A percentile compares a stretch with the other conserved stretches of the same genome.
Evolutionary conservation across 2,888 invertebrate species (phyloP).

Genomic region (Drosophila hamatofila): DNA sequence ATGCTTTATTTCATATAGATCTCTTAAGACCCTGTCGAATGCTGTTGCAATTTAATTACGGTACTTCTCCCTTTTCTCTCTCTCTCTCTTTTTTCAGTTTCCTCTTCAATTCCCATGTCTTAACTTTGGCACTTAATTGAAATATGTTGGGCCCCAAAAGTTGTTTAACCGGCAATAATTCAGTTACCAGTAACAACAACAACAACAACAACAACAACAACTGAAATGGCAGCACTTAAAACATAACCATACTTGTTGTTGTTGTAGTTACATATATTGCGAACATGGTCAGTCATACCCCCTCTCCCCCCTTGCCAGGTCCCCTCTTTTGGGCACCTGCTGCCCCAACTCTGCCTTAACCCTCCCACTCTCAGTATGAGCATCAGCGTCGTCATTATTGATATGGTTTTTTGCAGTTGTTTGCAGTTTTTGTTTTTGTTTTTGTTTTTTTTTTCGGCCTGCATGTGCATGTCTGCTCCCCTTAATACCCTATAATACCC

Average conservation of each 20-base stretch:
- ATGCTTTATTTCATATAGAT: background rate
- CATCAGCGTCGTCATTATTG: conserved; percentile 71
- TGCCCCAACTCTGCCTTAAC: background rate
- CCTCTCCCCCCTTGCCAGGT: background rate
- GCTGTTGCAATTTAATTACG: conserved; percentile 37
- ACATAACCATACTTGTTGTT: conserved; percentile 29
- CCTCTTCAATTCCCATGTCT: conserved; percentile 51
- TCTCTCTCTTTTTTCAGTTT: background rate
- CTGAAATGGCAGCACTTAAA: conserved; percentile 33
- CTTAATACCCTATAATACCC: conserved; percentile 1
- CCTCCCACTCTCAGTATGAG: background rate
- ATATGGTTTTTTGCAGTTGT: conserved; percentile 71
- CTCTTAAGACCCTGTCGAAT: background rate
- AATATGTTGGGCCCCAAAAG: conserved; percentile 57
- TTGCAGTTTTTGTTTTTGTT: conserved; percentile 54
- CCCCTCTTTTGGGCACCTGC: background rate
- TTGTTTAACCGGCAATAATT: conserved; percentile 69
- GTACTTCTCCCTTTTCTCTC: background rate
- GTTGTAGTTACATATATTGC: conserved; percentile 50
- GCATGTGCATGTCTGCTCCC: background rate
- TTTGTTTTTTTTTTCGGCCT: conserved; percentile 1
- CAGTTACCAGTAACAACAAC: conserved; percentile 36
- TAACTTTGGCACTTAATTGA: conserved; percentile 64
- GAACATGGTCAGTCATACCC: conserved; percentile 32
- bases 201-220: conserved; percentile 22